These are phyloP conservation scores for Tachina lurida DNA, from an alignment of 2,888 invertebrate species.

Conservation along the genomic window DNA sequence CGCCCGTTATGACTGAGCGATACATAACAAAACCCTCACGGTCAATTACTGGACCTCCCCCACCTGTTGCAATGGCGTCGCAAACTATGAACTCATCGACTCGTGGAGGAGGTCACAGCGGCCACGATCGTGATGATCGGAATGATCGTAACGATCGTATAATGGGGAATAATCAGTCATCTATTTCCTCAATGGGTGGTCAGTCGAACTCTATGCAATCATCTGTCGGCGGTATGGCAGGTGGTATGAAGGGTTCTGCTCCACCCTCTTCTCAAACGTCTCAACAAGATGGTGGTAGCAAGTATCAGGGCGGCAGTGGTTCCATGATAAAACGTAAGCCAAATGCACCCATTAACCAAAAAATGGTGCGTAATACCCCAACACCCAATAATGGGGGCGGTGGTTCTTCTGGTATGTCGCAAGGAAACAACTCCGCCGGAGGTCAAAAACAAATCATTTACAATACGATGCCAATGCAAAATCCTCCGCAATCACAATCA, in stretches of 20 bases:
- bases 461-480: constrained; percentile 78
- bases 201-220: constrained; percentile 72
- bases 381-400: constrained; percentile 82
- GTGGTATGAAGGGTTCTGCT: constrained; percentile 73
- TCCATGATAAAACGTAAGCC: constrained; percentile 90
- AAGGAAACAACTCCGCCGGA: constrained; percentile 71
- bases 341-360: constrained; percentile 84
- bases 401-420: constrained; percentile 70
- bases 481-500: constrained; percentile 76
- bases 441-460: constrained; percentile 75
- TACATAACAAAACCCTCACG: constrained; percentile 80
- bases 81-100: constrained; percentile 71
- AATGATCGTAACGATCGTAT: constrained; percentile 67
- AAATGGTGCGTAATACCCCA: constrained; percentile 86
- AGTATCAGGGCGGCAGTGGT: constrained; percentile 76
- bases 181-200: constrained; percentile 61
- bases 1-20: constrained; percentile 78
- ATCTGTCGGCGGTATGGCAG: constrained; percentile 73
- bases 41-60: constrained; percentile 78
- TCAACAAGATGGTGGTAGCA: constrained; percentile 74
- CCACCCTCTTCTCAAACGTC: constrained; percentile 71
- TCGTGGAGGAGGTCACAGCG: constrained; percentile 58
- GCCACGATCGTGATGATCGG: constrained; percentile 59
- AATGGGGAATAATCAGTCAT: constrained; percentile 58
- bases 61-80: constrained; percentile 77